Evolutionary conservation across 2,797 vertebrate species (phyloP), one percentile per base, ranked within the genome.

Genomic region (Silurus aristotelis): DNA sequence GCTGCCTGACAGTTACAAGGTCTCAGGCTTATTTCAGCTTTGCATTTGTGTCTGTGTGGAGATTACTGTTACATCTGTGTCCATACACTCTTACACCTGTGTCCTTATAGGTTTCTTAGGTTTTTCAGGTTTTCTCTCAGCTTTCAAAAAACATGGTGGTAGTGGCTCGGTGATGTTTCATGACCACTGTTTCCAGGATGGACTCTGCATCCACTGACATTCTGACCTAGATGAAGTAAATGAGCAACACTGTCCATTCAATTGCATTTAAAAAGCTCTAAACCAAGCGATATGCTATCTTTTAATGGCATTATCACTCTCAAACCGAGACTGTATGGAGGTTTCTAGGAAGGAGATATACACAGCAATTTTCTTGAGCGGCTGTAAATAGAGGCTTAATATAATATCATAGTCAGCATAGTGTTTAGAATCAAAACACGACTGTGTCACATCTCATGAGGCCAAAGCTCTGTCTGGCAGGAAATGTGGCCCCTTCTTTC

Each of bases 401-500:
- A 80, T 52, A 80, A 66, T 52, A 80, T 52, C 61, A 25, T 46
- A 14, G 8, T 52, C 63, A 67, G 61, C 66, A 31, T 14, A 55
- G 73, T 55, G 64, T 83, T 77, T 71, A 22, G 58, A 52, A 78
- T 86, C 81, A 86, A 79, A 79, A 46, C 20, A 80, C 52, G 78
- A 66, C 78, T 48, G 43, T 78, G 64, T 72, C 73, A 70, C 60
- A 79, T 60, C 56, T 64, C 70, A 58, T 5, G 43, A 78, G 73
- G 64, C 19, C 52, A 27, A 77, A 61, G 15, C 56, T 67, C 60
- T 25, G 27, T 55, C 14, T 8, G 66, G 66, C 81, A 79, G 75
- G 81, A 83, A 86, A 86, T 12, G 43, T 48, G 82, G 77, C 76
- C 85, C 31, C 85, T 58, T 84, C 76, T 84, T 67, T 80, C 71